Conservation (phyloP, 2,888 invertebrate genomes). For the Zootermopsis nevadensis region DNA sequence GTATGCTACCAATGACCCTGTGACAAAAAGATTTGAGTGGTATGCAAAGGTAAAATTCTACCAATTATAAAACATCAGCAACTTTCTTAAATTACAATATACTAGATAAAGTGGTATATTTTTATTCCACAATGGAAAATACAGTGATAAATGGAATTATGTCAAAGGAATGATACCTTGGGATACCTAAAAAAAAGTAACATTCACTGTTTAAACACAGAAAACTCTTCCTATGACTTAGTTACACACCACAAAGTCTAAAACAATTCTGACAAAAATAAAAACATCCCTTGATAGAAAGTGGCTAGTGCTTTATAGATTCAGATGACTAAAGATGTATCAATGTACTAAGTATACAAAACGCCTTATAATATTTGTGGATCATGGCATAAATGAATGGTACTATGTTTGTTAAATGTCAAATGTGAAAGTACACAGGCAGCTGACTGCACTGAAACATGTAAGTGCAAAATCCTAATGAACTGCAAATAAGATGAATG, state of each 20-base stretch:
- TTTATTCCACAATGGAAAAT: conserved; percentile 20
- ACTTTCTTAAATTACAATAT: too few species aligned
- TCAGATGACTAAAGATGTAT: neutral
- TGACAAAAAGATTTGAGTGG: too few species aligned
- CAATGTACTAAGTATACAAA: neutral
- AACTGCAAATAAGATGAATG: neutral
- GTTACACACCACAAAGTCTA: neutral
- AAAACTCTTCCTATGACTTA: too few species aligned
- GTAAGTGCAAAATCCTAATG: neutral
- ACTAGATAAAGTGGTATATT: too few species aligned
- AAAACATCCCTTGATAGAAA: neutral
- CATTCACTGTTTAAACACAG: neutral
- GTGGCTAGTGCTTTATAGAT: neutral
- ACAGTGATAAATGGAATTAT: conserved; percentile 17
- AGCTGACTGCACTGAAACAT: neutral
- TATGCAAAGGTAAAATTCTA: too few species aligned
- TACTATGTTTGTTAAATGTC: neutral
- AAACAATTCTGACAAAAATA: neutral
- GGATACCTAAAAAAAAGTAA: conserved; percentile 11
- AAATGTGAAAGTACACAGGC: neutral
- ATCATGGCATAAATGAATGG: neutral
- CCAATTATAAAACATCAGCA: too few species aligned
- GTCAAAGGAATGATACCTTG: conserved; percentile 8
- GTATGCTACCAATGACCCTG: too few species aligned
- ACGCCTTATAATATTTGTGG: neutral